Percentiles rank a stretch among this genome's conserved stretches.
These are phyloP conservation scores for Poecilia wingei DNA, from an alignment of 2,797 vertebrate species.

Conservation along the genomic window DNA sequence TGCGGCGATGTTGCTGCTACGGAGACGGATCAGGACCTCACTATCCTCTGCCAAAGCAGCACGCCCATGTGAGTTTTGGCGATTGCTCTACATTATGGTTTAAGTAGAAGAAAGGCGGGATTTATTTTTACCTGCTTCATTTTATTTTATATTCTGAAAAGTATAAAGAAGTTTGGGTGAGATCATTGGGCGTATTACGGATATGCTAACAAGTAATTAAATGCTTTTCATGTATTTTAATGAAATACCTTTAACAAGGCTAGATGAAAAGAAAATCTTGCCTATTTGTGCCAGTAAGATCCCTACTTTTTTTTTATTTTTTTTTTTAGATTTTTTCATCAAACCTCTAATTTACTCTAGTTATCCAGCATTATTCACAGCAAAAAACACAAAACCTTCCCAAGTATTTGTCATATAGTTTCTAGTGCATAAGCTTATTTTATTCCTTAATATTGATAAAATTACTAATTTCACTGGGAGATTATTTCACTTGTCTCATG, in stretches of 20 bases:
- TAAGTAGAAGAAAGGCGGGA: no score
- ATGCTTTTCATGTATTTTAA: neutral
- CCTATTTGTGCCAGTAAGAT: neutral
- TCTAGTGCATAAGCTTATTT: no score
- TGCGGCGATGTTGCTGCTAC: slow-evolving; percentile 25
- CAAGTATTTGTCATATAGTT: no score
- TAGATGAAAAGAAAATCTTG: neutral
- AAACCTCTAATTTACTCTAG: neutral
- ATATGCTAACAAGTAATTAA: neutral
- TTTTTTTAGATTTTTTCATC: neutral
- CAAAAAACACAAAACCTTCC: no score
- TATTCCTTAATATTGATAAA: no score
- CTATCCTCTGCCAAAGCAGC: slow-evolving; percentile 77
- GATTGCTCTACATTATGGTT: neutral
- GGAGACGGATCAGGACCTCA: slow-evolving; percentile 76
- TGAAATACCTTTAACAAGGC: neutral
- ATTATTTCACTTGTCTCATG: no score
- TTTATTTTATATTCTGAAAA: neutral
- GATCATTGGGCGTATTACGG: neutral
- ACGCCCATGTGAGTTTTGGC: slow-evolving; percentile 73
- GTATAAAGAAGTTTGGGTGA: neutral
- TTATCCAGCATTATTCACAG: neutral
- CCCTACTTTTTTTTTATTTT: neutral
- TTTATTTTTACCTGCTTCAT: neutral
- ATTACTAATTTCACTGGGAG: no score